A percentile compares a stretch with the other conserved stretches of the same genome.
Conservation (phyloP, 2,888 invertebrate species). For the Xestia ashworthii region DNA sequence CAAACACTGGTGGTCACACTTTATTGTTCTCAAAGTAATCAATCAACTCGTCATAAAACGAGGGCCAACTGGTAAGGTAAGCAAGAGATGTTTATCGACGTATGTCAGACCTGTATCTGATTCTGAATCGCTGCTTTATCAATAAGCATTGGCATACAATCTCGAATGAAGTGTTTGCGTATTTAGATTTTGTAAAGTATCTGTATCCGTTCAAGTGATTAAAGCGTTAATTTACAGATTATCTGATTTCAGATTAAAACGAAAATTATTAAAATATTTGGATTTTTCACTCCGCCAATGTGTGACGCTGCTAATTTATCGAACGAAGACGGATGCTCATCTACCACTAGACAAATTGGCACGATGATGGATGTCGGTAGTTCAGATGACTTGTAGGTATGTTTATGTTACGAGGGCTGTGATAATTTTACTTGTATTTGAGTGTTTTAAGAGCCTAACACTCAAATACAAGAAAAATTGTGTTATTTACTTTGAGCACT, state of each 20-base stretch:
- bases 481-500: too few relatives aligned
- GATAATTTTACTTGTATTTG: too few relatives aligned
- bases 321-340: background rate
- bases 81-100: conserved; percentile 24
- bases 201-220: conserved; percentile 11
- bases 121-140: conserved; percentile 28
- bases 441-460: too few relatives aligned
- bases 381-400: background rate
- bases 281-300: background rate
- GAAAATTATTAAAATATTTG: background rate
- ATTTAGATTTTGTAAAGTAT: conserved; percentile 7
- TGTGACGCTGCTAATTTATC: background rate
- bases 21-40: conserved; percentile 18
- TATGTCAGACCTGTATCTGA: conserved; percentile 17
- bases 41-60: conserved; percentile 13
- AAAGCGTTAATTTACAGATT: conserved; percentile 4
- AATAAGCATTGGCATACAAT: conserved; percentile 14
- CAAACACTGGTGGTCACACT: conserved; percentile 17
- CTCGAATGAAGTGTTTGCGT: conserved; percentile 9
- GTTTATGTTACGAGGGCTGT: too few relatives aligned
- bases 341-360: background rate
- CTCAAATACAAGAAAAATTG: too few relatives aligned
- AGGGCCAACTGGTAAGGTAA: background rate
- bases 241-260: background rate
- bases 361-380: background rate